Base-by-base conservation (phyloP, 1,140 invertebrate genomes). In the Globodera ellingtonae region DNA sequence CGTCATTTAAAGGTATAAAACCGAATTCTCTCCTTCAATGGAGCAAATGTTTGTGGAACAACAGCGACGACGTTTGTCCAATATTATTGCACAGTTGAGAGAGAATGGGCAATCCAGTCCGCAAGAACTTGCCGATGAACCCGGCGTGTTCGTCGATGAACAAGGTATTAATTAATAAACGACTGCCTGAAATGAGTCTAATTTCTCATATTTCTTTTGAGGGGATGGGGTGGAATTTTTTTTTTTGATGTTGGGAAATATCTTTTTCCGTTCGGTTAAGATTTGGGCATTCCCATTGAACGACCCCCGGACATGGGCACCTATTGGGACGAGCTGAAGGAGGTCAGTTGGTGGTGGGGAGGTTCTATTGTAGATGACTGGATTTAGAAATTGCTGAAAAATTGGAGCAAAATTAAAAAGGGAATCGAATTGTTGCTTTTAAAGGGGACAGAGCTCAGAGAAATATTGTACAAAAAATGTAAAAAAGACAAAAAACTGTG, bases 401-500 rank as follows among this genome's bases (percentile, higher is more conserved):
- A 74, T 75, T 59, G 35, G 62, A 50, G 15, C 46, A 75, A 75
- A 62, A 24, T 21, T 10, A 76, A 44, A 15, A n/a, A 66, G 59
- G 3, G 59, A 66, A 76, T 76, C 48, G 66, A 77, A 50, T 7
- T 48, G 13, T 10, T 67, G 67, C 46, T 76, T 46, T 70, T 44
- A 8, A 69, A 77, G 47, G 75, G 75, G 24, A 24, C 21, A 35
- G 46, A 50, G 65, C 46, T 77, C 15, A 77, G 69, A 69, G 35
- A 62, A 44, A 67, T 70, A 44, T 69, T 77, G 69, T 69, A 69
- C 65, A 48, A 77, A 77, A 77, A 67, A n/a, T 65, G 52, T 18
- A 48, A 77, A 77, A 50, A 35, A 44, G 48, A 77, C 69, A 35
- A 77, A 77, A 77, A 44, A 62, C 65, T 77, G 67, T 70, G 56